Conservation (phyloP, 2,888 invertebrate genomes). For the Galeruca laticollis region DNA sequence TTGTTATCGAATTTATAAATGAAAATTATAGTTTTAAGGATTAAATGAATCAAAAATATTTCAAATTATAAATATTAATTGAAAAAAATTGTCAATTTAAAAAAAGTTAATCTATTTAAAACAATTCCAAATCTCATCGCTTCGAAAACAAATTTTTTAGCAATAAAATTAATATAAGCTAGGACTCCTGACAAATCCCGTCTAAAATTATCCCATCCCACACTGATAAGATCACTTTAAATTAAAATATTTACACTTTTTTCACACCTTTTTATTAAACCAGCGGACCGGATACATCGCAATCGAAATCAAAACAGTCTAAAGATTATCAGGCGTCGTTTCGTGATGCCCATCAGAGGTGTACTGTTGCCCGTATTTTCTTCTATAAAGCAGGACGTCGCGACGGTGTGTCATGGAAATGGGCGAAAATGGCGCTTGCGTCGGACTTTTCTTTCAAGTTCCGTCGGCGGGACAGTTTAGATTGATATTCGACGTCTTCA, state of each 20-base stretch:
- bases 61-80: too few relatives aligned
- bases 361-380: slow-evolving; percentile 34
- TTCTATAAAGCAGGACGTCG: slow-evolving; percentile 20
- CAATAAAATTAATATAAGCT: neutral
- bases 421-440: slow-evolving; percentile 37
- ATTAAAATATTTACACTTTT: neutral
- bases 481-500: slow-evolving; percentile 26
- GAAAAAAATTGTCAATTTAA: too few relatives aligned
- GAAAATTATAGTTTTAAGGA: too few relatives aligned
- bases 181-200: neutral
- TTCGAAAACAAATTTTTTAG: too few relatives aligned
- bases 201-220: neutral
- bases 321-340: slow-evolving; percentile 19
- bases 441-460: slow-evolving; percentile 32
- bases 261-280: slow-evolving; percentile 8
- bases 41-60: too few relatives aligned
- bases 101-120: too few relatives aligned
- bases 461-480: slow-evolving; percentile 22
- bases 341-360: slow-evolving; percentile 20
- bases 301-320: slow-evolving; percentile 17
- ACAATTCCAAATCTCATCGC: too few relatives aligned
- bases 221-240: slow-evolving; percentile 7
- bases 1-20: too few relatives aligned
- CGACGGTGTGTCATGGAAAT: slow-evolving; percentile 32
- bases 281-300: slow-evolving; percentile 15